Conservation (phyloP, 2,797 vertebrate genomes). For the Phylloscopus collybita region DNA sequence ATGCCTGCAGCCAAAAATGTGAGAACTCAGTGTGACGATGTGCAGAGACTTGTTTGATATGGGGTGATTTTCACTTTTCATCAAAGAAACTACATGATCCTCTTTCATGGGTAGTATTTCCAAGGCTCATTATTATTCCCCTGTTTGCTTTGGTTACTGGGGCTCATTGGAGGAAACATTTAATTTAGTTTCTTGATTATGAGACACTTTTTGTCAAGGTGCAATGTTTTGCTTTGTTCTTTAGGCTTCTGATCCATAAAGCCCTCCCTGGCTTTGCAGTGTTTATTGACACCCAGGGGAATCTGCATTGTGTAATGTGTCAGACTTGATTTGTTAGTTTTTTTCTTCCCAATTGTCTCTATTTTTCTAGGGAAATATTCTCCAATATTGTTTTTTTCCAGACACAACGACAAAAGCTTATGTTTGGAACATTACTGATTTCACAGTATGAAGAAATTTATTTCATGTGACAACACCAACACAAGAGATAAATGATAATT, state of each 20-base stretch:
- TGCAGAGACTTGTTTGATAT: slow-evolving; percentile 81
- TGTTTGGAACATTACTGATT: not conserved
- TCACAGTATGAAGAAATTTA: not conserved
- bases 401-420: not conserved
- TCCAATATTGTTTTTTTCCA: not conserved
- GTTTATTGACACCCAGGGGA: slow-evolving; percentile 54
- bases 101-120: slow-evolving; percentile 65
- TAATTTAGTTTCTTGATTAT: slow-evolving; percentile 77
- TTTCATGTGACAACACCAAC: not conserved
- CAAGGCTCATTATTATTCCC: slow-evolving; percentile 58
- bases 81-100: slow-evolving; percentile 74
- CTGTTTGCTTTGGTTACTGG: slow-evolving; percentile 82
- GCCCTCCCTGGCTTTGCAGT: not conserved
- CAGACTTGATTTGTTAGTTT: slow-evolving; percentile 22
- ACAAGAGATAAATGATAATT: not conserved
- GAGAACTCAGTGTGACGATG: slow-evolving; percentile 59
- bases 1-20: slow-evolving; percentile 73
- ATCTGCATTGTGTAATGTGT: not conserved
- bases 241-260: slow-evolving; percentile 40
- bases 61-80: slow-evolving; percentile 76
- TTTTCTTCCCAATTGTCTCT: not conserved
- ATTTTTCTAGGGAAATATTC: not conserved
- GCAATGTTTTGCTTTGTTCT: not conserved
- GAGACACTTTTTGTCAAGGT: slow-evolving; percentile 71
- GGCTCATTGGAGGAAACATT: slow-evolving; percentile 59